Evolutionary conservation across 2,113 vertebrate genomes (phyloP).

Genomic region (Suricata suricatta): DNA sequence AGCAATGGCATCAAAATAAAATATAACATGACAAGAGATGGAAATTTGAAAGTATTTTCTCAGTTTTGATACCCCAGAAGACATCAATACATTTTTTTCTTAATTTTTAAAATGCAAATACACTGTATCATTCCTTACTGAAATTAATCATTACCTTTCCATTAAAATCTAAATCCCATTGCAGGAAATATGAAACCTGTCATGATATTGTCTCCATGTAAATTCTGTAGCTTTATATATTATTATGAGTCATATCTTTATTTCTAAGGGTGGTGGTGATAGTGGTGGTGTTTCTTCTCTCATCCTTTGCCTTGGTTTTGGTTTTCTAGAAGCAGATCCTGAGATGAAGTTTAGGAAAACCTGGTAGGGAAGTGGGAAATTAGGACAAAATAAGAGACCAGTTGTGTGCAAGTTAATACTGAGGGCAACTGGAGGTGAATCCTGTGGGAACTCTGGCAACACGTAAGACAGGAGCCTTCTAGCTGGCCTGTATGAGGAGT

Average conservation of each 20-base stretch:
- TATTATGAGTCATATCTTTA: not conserved
- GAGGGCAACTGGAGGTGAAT: accelerated
- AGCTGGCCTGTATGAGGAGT: too few relatives aligned
- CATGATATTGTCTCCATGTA: not conserved
- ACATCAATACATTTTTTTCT: not conserved
- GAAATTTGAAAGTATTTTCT: not conserved
- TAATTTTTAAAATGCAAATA: not conserved
- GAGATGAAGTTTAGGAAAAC: not conserved
- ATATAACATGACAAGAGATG: not conserved
- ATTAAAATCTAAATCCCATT: not conserved
- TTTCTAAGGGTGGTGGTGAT: not conserved
- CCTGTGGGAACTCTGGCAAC: accelerated
- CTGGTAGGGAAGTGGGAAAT: not conserved
- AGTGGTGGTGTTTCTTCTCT: not conserved
- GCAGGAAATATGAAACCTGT: not conserved
- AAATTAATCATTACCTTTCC: not conserved
- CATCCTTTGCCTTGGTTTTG: not conserved
- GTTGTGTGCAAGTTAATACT: not conserved
- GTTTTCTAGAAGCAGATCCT: not conserved
- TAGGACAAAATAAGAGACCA: not conserved
- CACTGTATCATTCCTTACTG: not conserved
- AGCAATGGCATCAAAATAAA: not conserved
- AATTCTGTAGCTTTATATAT: not conserved
- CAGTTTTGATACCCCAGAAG: not conserved
- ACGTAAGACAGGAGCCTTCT: not conserved